A percentile compares a stretch with the other conserved stretches of the same genome.
Evolutionary conservation across 2,888 invertebrate genomes (phyloP).

Genomic region (Meteorus colon): DNA sequence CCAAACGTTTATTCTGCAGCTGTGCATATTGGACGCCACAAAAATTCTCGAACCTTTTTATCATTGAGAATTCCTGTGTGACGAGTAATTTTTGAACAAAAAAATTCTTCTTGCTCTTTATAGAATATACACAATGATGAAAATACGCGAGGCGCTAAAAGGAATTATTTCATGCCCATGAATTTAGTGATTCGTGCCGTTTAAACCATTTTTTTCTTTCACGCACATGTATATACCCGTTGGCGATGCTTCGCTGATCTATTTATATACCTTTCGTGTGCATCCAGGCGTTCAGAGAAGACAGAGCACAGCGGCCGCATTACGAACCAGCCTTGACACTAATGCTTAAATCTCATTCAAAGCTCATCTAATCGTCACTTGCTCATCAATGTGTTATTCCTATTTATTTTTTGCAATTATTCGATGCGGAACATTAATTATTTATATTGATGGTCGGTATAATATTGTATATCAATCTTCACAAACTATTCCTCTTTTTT

Average conservation of each 20-base stretch:
- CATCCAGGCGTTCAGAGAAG: slow-evolving; percentile 33
- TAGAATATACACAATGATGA: not conserved
- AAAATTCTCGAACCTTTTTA: slow-evolving; percentile 15
- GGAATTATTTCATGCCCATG: not conserved
- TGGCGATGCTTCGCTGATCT: slow-evolving; percentile 17
- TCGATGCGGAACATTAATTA: not conserved
- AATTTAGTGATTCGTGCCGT: not conserved
- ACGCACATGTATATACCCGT: not conserved
- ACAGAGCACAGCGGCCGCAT: not conserved
- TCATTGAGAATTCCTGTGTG: not conserved
- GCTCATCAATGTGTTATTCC: slow-evolving; percentile 4
- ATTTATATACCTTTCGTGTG: slow-evolving; percentile 26
- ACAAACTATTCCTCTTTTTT: not conserved
- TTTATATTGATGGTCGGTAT: not conserved
- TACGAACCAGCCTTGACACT: slow-evolving; percentile 51
- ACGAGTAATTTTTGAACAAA: not conserved
- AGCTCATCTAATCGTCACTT: slow-evolving; percentile 25
- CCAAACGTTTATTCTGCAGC: slow-evolving; percentile 56
- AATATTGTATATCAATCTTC: not conserved
- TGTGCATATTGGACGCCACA: slow-evolving; percentile 42
- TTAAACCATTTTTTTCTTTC: not conserved
- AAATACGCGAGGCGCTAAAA: not conserved
- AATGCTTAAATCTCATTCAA: slow-evolving; percentile 48
- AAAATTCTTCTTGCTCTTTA: not conserved
- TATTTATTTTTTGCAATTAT: not conserved